These are phyloP conservation scores for Limanda limanda DNA, from an alignment of 2,113 vertebrate species.

Conservation along the genomic window DNA sequence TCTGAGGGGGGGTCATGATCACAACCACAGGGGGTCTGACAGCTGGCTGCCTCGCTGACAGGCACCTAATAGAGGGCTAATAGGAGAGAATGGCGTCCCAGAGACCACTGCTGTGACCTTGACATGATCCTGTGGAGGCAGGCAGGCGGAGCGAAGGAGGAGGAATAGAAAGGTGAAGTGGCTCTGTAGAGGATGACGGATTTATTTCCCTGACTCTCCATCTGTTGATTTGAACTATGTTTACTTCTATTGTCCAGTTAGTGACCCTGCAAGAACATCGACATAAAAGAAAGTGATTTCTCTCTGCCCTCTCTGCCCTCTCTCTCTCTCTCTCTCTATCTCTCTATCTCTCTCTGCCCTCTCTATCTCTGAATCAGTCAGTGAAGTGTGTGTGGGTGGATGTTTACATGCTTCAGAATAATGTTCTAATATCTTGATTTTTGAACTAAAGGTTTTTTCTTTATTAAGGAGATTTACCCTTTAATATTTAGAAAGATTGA, in stretches of 20 bases:
- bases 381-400: neutral
- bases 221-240: slow-evolving; percentile 14
- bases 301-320: too few species aligned
- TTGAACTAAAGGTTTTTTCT: neutral
- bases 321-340: too few species aligned
- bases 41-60: slow-evolving; percentile 67
- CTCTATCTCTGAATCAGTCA: neutral
- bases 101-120: slow-evolving; percentile 59
- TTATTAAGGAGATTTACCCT: too few species aligned
- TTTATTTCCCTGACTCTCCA: neutral
- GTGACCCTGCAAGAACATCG: neutral
- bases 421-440: neutral
- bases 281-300: neutral
- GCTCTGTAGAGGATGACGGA: slow-evolving; percentile 21
- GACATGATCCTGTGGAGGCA: slow-evolving; percentile 49
- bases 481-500: too few species aligned
- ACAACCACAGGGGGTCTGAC: slow-evolving; percentile 46
- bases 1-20: slow-evolving; percentile 64
- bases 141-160: slow-evolving; percentile 28
- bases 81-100: slow-evolving; percentile 49
- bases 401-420: neutral
- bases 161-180: slow-evolving; percentile 27
- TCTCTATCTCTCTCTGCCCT: too few species aligned
- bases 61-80: slow-evolving; percentile 67
- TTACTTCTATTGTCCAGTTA: slow-evolving; percentile 1